A percentile compares a stretch with the other conserved stretches of the same genome.
These are phyloP conservation scores for Acrocephalus arundinaceus DNA, from an alignment of 2,113 vertebrate genomes.

Conservation along the genomic window DNA sequence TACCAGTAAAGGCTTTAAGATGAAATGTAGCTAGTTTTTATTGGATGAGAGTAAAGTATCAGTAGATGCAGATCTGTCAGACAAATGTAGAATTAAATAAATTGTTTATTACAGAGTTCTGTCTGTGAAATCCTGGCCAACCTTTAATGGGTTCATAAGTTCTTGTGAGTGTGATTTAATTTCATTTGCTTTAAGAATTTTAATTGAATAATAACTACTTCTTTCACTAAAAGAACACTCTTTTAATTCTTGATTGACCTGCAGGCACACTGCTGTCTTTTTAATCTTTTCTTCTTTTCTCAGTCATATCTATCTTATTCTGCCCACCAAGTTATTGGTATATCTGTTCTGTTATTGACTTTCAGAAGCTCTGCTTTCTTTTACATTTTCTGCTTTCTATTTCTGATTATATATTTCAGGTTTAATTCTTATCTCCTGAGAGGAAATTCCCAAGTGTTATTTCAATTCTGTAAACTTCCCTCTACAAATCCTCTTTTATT, in stretches of 20 bases:
- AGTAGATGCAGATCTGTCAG: neutral
- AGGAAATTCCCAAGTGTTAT: neutral
- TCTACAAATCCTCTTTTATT: neutral
- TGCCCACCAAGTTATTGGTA: neutral
- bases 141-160: neutral
- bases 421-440: neutral
- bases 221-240: neutral
- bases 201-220: neutral
- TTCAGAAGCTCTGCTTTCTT: neutral
- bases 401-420: neutral
- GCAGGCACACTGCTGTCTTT: neutral
- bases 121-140: neutral
- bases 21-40: neutral
- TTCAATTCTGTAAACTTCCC: neutral
- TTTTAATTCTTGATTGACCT: neutral
- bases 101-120: neutral
- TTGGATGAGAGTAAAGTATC: neutral
- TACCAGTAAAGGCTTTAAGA: neutral
- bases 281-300: neutral
- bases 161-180: neutral
- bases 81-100: neutral
- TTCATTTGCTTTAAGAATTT: neutral
- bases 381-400: neutral
- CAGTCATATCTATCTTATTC: neutral
- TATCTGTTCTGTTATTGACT: neutral